Evolutionary conservation across 2,113 vertebrate genomes (phyloP), one percentile per base, ranked within the genome.

Genomic region (Apus apus): DNA sequence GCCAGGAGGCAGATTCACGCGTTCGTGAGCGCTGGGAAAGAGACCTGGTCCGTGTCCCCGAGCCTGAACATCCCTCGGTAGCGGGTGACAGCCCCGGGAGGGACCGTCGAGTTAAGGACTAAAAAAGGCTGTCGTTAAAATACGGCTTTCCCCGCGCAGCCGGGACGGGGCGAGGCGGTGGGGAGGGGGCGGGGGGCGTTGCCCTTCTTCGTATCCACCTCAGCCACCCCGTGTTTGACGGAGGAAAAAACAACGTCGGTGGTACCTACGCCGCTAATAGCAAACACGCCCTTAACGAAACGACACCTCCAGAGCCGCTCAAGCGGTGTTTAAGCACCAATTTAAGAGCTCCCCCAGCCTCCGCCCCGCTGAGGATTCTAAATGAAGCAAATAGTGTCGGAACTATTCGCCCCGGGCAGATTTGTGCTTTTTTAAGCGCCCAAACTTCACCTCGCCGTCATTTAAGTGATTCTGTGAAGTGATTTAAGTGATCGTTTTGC

Each of bases 201-300:
- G 53, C 57, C 27, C n/a, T 7, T 3, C 1, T 17, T 1, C 22
- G 26, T 6, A 7, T 14, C 29, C 77, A 1, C 22, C 57, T 36
- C 81, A n/a, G n/a, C n/a, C n/a, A 0, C 34, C 34, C 5, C 6
- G 1, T 4, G 26, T 7, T 72, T 32, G 30, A 1, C 9, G 21
- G 45, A 2, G 58, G 8, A 8, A 29, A 40, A 40, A 40, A 2
- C 1, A 7, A 3, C 2, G 32, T 14, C 1, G 32, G 5, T 6
- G 3, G 29, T 25, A 20, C 7, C 45, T 19, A 1, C 3, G 32
- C 15, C 1, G 50, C 8, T 64, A 30, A 46, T 6, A 6, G 66
- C 3, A 78, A 80, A 27, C 43, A 6, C 0, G 3, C 25, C 9
- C 19, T 3, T 65, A n/a, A 23, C 1, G 51, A 43, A 43, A 15